A percentile compares a stretch with the other conserved stretches of the same genome.
These are phyloP conservation scores for Gnathonemus echidnorhynchus DNA, from an alignment of 2,113 vertebrate species.

Conservation along the genomic window DNA sequence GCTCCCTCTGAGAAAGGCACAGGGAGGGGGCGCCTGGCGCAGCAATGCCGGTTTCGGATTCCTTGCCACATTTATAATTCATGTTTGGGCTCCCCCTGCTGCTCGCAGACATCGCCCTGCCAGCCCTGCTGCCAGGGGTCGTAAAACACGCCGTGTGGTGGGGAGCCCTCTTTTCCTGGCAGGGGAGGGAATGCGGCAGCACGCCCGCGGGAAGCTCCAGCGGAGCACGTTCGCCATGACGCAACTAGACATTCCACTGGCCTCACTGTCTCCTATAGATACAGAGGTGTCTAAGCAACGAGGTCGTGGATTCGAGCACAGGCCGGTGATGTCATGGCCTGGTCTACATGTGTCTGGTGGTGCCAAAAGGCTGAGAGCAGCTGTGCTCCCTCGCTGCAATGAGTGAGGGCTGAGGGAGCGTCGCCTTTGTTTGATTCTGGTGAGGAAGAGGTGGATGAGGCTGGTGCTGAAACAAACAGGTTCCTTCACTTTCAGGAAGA, in stretches of 20 bases:
- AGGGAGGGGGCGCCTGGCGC: slow-evolving; percentile 24
- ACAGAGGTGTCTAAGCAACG: neutral
- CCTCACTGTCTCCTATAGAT: neutral
- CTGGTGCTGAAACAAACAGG: neutral
- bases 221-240: neutral
- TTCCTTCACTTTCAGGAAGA: neutral
- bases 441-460: neutral
- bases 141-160: slow-evolving; percentile 46
- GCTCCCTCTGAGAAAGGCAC: slow-evolving; percentile 16
- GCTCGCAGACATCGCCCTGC: slow-evolving; percentile 39
- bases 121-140: slow-evolving; percentile 39
- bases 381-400: neutral
- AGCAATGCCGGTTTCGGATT: slow-evolving; percentile 35
- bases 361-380: neutral
- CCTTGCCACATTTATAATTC: slow-evolving; percentile 51
- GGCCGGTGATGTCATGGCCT: neutral
- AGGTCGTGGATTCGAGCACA: neutral
- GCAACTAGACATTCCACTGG: neutral
- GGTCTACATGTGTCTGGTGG: neutral
- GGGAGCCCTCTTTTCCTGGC: slow-evolving; percentile 31
- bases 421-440: neutral
- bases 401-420: neutral
- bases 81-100: slow-evolving; percentile 35
- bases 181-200: neutral
- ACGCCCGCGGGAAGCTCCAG: neutral